A percentile compares a stretch with the other conserved stretches of the same genome.
Evolutionary conservation across 2,888 invertebrate species (phyloP).

Genomic region (Caenorhabditis macrosperma): DNA sequence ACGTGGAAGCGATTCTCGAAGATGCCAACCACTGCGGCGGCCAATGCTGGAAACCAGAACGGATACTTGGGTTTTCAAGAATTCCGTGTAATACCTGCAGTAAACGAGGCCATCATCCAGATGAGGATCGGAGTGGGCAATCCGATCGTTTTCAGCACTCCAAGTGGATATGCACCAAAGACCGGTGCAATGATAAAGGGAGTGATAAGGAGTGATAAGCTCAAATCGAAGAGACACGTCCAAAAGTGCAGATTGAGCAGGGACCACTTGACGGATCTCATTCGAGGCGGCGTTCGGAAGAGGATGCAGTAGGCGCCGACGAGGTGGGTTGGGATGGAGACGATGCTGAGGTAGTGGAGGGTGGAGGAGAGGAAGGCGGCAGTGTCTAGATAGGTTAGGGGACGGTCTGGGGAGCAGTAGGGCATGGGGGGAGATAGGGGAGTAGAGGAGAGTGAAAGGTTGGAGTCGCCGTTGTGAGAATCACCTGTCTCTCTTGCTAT

Average conservation of each 20-base stretch:
- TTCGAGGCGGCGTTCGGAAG: background rate
- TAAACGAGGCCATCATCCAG: too few species aligned
- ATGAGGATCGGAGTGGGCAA: background rate
- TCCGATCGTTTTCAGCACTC: background rate
- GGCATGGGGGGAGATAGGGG: too few species aligned
- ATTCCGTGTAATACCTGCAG: background rate
- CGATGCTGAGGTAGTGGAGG: background rate
- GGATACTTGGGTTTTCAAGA: background rate
- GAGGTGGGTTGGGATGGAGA: background rate
- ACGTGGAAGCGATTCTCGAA: constrained; percentile 4
- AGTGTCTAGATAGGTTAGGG: background rate
- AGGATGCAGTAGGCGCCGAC: background rate
- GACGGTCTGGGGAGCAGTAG: background rate
- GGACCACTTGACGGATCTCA: background rate
- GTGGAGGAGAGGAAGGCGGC: background rate
- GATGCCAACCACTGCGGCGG: background rate
- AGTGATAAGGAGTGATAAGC: background rate
- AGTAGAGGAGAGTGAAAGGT: too few species aligned
- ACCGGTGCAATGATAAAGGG: background rate
- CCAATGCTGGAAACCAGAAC: background rate
- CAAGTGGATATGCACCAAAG: background rate
- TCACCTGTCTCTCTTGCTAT: too few species aligned
- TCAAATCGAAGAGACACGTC: background rate
- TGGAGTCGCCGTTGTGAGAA: too few species aligned
- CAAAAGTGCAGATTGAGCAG: background rate